Evolutionary conservation across 64 coral and sea anemone genomes (phyloP).

Genomic region (Montipora capricornis): DNA sequence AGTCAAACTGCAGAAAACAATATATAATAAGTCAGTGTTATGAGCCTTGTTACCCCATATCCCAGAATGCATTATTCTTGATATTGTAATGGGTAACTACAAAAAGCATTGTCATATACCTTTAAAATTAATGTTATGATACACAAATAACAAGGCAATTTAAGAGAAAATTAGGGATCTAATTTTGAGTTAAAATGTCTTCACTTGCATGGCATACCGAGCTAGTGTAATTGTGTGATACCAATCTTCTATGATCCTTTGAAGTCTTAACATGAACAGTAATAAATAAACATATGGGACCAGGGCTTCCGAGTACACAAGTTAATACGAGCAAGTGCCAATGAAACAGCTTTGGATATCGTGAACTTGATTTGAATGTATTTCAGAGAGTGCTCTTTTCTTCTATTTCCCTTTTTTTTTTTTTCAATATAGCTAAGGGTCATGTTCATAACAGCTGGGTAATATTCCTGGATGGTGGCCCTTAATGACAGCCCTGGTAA

Average conservation of each 20-base stretch:
- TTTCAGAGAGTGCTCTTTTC: neutral
- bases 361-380: neutral
- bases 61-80: too few species aligned
- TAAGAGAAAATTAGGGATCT: constrained; percentile 2
- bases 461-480: constrained; percentile 4
- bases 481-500: neutral
- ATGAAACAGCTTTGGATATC: constrained; percentile 15
- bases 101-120: neutral
- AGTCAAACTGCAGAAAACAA: too few species aligned
- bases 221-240: neutral
- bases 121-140: neutral
- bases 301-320: neutral
- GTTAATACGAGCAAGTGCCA: neutral
- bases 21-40: too few species aligned
- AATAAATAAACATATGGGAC: neutral
- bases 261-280: neutral
- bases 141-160: constrained; percentile 10
- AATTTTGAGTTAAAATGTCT: constrained; percentile 20
- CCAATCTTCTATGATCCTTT: neutral
- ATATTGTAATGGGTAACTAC: too few species aligned
- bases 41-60: too few species aligned
- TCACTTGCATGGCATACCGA: neutral
- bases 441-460: constrained; percentile 17
- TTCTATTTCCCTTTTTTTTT: neutral
- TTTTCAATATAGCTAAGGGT: constrained; percentile 7